These are phyloP conservation scores for Biston stratarius DNA, from an alignment of 2,888 invertebrate genomes.

Conservation along the genomic window DNA sequence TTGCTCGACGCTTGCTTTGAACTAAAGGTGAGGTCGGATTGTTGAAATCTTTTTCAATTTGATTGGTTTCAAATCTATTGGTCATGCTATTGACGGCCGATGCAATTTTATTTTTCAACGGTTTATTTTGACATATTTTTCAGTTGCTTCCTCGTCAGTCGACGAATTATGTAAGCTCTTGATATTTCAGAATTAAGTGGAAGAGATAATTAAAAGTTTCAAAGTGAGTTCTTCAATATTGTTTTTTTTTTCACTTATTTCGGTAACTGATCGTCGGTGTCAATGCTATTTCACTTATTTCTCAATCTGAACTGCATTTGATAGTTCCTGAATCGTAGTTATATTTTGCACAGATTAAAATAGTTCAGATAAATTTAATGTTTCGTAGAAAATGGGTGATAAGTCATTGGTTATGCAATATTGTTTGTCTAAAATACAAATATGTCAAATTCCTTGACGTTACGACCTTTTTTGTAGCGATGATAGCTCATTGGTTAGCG, in stretches of 20 bases:
- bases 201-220: conserved; percentile 2
- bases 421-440: too few relatives aligned
- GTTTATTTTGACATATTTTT: conserved; percentile 29
- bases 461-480: too few relatives aligned
- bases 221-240: background rate
- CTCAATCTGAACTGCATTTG: too few relatives aligned
- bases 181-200: conserved; percentile 19
- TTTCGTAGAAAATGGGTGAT: too few relatives aligned
- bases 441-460: too few relatives aligned
- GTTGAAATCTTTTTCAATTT: conserved; percentile 7
- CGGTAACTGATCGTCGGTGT: background rate
- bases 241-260: background rate
- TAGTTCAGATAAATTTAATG: too few relatives aligned
- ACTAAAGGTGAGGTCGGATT: conserved; percentile 34
- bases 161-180: conserved; percentile 19
- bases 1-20: conserved; percentile 10
- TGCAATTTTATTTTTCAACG: conserved; percentile 23
- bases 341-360: too few relatives aligned
- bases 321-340: too few relatives aligned
- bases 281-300: too few relatives aligned
- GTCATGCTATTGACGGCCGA: conserved; percentile 15
- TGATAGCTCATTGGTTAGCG: too few relatives aligned
- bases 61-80: conserved; percentile 23
- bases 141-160: conserved; percentile 20
- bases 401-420: too few relatives aligned